phyloP scores from a whole-genome alignment of 2,888 invertebrate species.

The Megalurothrips usitatus region DNA sequence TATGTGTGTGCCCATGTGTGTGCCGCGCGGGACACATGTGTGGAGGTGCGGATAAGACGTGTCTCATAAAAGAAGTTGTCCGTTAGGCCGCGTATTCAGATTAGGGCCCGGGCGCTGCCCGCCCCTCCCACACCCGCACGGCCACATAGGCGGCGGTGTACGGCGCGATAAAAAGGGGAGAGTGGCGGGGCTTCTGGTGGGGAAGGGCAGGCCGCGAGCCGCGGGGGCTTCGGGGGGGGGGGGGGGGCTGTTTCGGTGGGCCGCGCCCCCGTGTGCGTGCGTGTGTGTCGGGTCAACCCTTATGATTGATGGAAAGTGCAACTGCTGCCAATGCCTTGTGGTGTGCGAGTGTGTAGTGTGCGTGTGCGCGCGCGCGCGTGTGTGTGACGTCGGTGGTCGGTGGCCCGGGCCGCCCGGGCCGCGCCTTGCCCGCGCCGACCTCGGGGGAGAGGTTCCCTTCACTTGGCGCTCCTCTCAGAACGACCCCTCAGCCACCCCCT shows the following conservation, averaged over 20 bases:
- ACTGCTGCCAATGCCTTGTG: slow-evolving; percentile 3
- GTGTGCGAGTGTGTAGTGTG: neutral
- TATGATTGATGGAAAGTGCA: slow-evolving; percentile 20
- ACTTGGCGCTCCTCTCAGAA: neutral
- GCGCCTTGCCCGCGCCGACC: neutral
- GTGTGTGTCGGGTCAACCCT: too few relatives aligned
- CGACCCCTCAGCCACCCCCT: slow-evolving; percentile 11
- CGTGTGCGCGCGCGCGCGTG: neutral
- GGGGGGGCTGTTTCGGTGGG: neutral
- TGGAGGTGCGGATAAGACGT: neutral
- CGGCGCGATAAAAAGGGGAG: neutral
- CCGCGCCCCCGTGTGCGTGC: too few relatives aligned
- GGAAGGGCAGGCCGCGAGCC: neutral
- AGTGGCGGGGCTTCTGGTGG: neutral
- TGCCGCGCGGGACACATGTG: too few relatives aligned
- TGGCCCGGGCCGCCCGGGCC: too few relatives aligned
- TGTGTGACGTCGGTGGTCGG: neutral
- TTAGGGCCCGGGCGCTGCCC: neutral
- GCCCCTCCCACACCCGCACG: too few relatives aligned
- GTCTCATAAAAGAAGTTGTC: slow-evolving; percentile 17
- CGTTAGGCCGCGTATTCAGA: neutral
- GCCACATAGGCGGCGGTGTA: neutral
- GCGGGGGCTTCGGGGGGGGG: neutral
- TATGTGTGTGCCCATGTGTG: neutral
- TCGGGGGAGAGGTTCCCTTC: slow-evolving; percentile 23